Conservation (phyloP, 2,888 invertebrate species). For the Lissocephala sabroskyi region DNA sequence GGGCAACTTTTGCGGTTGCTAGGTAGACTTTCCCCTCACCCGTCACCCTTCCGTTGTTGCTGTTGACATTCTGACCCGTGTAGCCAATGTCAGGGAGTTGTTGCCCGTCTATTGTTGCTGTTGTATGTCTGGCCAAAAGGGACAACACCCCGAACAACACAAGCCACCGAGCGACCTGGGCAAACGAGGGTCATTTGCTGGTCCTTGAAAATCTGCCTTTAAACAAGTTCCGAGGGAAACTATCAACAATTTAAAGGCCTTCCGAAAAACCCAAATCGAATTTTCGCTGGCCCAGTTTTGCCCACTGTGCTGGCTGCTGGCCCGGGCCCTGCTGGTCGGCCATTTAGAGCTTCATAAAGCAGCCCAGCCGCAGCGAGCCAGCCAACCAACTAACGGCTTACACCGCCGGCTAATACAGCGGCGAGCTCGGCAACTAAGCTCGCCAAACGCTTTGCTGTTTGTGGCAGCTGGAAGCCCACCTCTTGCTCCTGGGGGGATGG, state of each 20-base stretch:
- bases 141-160: too few relatives aligned
- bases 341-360: too few relatives aligned
- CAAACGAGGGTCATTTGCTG: conserved; percentile 48
- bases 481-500: too few relatives aligned
- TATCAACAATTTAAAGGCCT: too few relatives aligned
- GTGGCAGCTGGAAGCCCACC: too few relatives aligned
- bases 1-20: neutral
- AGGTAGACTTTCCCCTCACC: conserved; percentile 3
- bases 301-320: too few relatives aligned
- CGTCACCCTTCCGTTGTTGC: conserved; percentile 8
- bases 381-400: conserved; percentile 11
- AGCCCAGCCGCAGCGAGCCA: neutral
- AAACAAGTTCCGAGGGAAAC: too few relatives aligned
- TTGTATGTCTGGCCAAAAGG: conserved; percentile 9
- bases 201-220: too few relatives aligned
- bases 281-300: too few relatives aligned
- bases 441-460: too few relatives aligned
- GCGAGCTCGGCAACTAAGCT: conserved; percentile 1
- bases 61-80: conserved; percentile 42
- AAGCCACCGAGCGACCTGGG: conserved; percentile 11
- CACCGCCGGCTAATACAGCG: conserved; percentile 26
- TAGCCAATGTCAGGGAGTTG: conserved; percentile 42
- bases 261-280: too few relatives aligned
- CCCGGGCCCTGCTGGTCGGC: too few relatives aligned
- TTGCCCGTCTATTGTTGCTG: conserved; percentile 13